Evolutionary conservation across 2,888 invertebrate species (phyloP).

Genomic region (Neoscelio sp.): DNA sequence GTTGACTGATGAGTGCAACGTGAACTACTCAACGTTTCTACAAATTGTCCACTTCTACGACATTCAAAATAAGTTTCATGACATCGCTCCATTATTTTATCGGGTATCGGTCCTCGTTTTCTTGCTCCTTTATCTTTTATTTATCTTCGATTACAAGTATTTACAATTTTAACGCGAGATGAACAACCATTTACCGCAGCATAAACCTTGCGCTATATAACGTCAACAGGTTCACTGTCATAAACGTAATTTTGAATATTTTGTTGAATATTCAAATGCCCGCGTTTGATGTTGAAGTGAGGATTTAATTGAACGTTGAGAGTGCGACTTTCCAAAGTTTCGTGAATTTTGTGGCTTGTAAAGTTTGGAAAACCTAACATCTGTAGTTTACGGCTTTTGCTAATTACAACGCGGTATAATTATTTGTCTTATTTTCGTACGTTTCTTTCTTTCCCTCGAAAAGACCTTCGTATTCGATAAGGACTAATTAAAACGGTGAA

Average conservation of each 20-base stretch:
- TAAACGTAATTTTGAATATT: slow-evolving; percentile 27
- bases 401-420: neutral
- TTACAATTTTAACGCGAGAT: slow-evolving; percentile 48
- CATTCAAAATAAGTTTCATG: too few species aligned
- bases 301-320: neutral
- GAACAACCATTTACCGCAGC: slow-evolving; percentile 39
- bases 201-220: slow-evolving; percentile 32
- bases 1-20: too few species aligned
- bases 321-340: neutral
- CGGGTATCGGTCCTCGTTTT: slow-evolving; percentile 9
- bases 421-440: neutral
- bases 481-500: slow-evolving; percentile 12
- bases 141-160: slow-evolving; percentile 36
- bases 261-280: slow-evolving; percentile 22
- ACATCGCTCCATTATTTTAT: too few species aligned
- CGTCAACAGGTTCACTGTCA: slow-evolving; percentile 52
- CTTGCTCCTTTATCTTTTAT: too few species aligned
- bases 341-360: neutral
- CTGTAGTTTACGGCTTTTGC: too few species aligned
- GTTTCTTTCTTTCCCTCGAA: too few species aligned
- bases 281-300: slow-evolving; percentile 9
- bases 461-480: slow-evolving; percentile 11
- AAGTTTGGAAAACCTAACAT: too few species aligned
- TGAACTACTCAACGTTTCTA: too few species aligned
- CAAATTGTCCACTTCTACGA: too few species aligned